phyloP scores from a whole-genome alignment of 2,113 vertebrate species.

The Uria aalge region DNA sequence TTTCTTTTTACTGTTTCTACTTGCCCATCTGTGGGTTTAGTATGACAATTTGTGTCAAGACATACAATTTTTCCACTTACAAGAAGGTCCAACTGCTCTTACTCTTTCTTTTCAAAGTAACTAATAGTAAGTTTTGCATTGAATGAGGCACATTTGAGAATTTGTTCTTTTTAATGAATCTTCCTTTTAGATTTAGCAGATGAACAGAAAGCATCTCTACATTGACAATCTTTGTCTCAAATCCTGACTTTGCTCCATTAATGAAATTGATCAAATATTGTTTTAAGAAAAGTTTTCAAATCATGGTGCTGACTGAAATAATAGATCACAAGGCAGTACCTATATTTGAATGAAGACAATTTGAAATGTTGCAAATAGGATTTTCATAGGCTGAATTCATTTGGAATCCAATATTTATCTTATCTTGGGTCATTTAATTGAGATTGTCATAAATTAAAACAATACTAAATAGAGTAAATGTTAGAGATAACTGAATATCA shows the following conservation, averaged over 20 bases:
- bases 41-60: background rate
- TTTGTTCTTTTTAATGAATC: background rate
- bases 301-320: background rate
- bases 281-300: background rate
- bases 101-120: background rate
- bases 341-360: background rate
- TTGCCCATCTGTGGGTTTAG: background rate
- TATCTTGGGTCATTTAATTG: background rate
- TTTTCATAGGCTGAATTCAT: background rate
- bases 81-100: background rate
- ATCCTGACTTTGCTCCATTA: background rate
- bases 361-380: background rate
- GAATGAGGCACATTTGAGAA: background rate
- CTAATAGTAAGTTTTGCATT: background rate
- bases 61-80: background rate
- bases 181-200: background rate
- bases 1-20: background rate
- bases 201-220: background rate
- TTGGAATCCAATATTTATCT: background rate
- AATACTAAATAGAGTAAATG: background rate
- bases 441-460: conserved; percentile 22
- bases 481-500: background rate
- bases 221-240: background rate
- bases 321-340: background rate
- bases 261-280: background rate